phyloP scores from a whole-genome alignment of 2,797 vertebrate species.

The Dallia pectoralis region DNA sequence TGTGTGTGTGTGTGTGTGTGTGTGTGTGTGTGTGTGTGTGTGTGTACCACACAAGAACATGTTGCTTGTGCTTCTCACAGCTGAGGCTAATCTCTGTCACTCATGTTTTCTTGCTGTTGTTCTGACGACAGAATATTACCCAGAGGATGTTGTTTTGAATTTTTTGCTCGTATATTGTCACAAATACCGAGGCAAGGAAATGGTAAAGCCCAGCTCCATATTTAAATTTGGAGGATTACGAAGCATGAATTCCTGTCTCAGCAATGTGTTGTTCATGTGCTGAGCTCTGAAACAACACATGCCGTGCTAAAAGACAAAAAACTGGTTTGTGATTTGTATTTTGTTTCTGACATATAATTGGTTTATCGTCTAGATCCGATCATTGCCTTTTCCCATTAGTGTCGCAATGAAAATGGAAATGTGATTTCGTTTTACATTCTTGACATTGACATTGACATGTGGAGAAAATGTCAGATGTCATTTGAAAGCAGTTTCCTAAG shows the following conservation, averaged over 20 bases:
- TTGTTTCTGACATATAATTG: background rate
- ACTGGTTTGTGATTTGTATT: background rate
- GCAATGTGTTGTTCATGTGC: slow-evolving; percentile 50
- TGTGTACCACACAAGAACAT: slow-evolving; percentile 5
- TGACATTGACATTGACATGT: background rate
- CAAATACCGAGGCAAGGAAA: slow-evolving; percentile 21
- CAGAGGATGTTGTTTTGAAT: slow-evolving; percentile 22
- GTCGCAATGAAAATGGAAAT: background rate
- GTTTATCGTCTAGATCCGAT: background rate
- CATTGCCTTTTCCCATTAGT: background rate
- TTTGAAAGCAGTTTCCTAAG: background rate
- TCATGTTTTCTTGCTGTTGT: too few relatives aligned
- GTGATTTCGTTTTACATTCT: background rate
- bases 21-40: slow-evolving; percentile 41
- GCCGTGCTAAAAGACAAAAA: background rate
- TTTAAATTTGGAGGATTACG: slow-evolving; percentile 60
- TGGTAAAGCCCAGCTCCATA: slow-evolving; percentile 36
- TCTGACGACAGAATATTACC: slow-evolving; percentile 29
- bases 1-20: slow-evolving; percentile 44
- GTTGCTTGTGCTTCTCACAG: background rate
- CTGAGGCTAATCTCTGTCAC: slow-evolving; percentile 10
- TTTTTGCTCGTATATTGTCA: slow-evolving; percentile 34
- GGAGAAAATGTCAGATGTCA: background rate
- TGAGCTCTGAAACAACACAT: slow-evolving; percentile 36
- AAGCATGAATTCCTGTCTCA: slow-evolving; percentile 64